A percentile compares a stretch with the other conserved stretches of the same genome.
These are phyloP conservation scores for Motacilla alba DNA, from an alignment of 2,113 vertebrate species.

Conservation along the genomic window DNA sequence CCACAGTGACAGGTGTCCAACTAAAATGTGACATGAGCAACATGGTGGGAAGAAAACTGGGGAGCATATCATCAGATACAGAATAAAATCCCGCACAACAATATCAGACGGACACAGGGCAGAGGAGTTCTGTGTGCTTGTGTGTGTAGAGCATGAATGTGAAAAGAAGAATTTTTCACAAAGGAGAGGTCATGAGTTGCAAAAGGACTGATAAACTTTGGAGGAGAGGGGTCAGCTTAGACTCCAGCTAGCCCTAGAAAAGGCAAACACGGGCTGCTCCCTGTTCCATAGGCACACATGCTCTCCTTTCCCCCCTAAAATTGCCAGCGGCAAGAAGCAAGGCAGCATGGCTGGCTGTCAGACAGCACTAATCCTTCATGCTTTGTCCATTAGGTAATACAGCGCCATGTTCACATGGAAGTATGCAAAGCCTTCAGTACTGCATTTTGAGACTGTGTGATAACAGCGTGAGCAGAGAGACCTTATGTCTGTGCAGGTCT, in stretches of 20 bases:
- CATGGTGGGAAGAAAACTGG: not conserved
- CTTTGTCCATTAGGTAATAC: not conserved
- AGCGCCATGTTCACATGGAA: not conserved
- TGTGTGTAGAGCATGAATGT: not conserved
- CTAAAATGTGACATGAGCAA: not conserved
- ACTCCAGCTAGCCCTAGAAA: not conserved
- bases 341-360: not conserved
- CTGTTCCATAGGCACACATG: not conserved
- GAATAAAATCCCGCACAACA: not conserved
- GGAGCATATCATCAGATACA: not conserved
- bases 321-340: not conserved
- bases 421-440: not conserved
- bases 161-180: not conserved
- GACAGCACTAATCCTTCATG: not conserved
- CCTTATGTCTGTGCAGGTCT: not conserved
- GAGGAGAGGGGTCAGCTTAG: not conserved
- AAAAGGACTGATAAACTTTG: not conserved
- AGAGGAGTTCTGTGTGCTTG: not conserved
- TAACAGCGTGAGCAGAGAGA: not conserved
- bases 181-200: not conserved
- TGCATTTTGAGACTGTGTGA: not conserved
- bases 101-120: not conserved
- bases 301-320: not conserved
- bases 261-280: accelerated
- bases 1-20: not conserved